Evolutionary conservation across 2,888 invertebrate genomes (phyloP).

Genomic region (Aradus depressus): DNA sequence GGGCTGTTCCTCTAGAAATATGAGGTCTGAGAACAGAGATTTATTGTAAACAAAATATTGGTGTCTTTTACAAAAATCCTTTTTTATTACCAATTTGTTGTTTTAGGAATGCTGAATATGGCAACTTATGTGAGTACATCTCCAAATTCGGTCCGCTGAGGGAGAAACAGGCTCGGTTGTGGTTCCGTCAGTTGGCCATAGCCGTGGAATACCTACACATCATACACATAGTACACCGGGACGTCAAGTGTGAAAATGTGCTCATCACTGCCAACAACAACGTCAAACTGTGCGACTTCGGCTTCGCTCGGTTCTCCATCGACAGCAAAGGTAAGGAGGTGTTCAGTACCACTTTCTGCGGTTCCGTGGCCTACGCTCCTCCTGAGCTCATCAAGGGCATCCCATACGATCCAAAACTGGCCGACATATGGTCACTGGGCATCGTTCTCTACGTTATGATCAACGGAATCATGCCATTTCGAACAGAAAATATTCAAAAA

Average conservation of each 20-base stretch:
- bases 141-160: constrained; percentile 53
- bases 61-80: too few relatives aligned
- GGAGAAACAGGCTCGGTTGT: constrained; percentile 55
- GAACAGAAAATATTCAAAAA: constrained; percentile 39
- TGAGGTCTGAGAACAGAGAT: too few relatives aligned
- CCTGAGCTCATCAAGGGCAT: constrained; percentile 69
- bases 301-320: constrained; percentile 46
- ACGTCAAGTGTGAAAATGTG: constrained; percentile 74
- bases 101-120: constrained; percentile 52
- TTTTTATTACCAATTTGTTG: too few relatives aligned
- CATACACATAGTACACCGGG: constrained; percentile 63
- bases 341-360: constrained; percentile 70
- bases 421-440: constrained; percentile 76
- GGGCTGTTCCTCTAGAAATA: too few relatives aligned
- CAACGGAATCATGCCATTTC: constrained; percentile 70
- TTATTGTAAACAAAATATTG: too few relatives aligned
- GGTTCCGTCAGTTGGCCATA: constrained; percentile 57
- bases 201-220: constrained; percentile 60
- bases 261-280: constrained; percentile 60
- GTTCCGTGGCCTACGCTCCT: constrained; percentile 77
- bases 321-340: constrained; percentile 36
- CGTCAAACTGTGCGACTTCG: constrained; percentile 72
- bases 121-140: constrained; percentile 64
- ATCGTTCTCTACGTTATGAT: constrained; percentile 69
- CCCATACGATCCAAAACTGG: constrained; percentile 56